A percentile compares a stretch with the other conserved stretches of the same genome.
Conservation (phyloP, 2,113 vertebrate species). For the Diphyllodes magnificus region DNA sequence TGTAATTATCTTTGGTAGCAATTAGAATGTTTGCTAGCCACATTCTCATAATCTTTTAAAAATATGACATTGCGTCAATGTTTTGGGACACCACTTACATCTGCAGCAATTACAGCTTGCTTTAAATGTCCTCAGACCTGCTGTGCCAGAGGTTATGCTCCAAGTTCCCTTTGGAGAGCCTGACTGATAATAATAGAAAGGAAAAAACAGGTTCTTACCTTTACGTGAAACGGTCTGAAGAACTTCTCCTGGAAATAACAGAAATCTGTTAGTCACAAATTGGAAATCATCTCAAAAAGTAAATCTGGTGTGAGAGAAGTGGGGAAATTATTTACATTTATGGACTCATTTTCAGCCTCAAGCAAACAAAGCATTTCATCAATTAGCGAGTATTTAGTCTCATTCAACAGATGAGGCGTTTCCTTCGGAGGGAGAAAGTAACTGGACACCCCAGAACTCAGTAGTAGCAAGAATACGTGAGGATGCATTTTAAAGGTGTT, state of each 20-base stretch:
- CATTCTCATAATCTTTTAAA: neutral
- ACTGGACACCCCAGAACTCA: neutral
- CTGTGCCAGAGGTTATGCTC: rapidly evolving
- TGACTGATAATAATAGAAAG: neutral
- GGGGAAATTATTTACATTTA: neutral
- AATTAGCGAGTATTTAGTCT: rapidly evolving
- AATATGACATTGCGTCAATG: rapidly evolving
- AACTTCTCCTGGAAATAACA: neutral
- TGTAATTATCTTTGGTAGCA: neutral
- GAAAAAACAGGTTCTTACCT: constrained; percentile 2
- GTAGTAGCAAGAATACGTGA: neutral
- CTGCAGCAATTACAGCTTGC: neutral
- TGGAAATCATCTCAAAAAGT: neutral
- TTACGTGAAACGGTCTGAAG: rapidly evolving
- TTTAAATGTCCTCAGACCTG: neutral
- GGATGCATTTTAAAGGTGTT: neutral
- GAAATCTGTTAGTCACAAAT: neutral
- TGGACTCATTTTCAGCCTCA: rapidly evolving
- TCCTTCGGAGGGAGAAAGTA: neutral
- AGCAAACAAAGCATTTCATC: constrained; percentile 26
- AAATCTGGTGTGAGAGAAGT: neutral
- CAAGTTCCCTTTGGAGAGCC: neutral
- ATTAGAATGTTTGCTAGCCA: neutral
- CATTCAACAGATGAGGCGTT: neutral
- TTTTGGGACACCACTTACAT: neutral